These are phyloP conservation scores for Nemapogon koenigi DNA, from an alignment of 2,888 invertebrate species.

Conservation along the genomic window DNA sequence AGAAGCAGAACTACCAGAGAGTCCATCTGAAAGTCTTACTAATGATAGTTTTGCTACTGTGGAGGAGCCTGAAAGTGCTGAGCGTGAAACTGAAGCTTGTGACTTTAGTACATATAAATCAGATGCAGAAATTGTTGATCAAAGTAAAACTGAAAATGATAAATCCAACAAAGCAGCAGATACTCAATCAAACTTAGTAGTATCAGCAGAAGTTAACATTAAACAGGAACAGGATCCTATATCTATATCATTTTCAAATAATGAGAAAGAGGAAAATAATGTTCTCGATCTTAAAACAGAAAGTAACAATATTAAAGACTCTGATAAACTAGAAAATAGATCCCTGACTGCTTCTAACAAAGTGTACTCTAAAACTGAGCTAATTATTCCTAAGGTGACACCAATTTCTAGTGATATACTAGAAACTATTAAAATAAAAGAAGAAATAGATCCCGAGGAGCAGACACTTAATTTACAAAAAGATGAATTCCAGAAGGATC, in stretches of 20 bases:
- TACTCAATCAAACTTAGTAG: slow-evolving; percentile 36
- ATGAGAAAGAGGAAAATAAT: slow-evolving; percentile 46
- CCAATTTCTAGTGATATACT: slow-evolving; percentile 57
- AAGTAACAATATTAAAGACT: slow-evolving; percentile 17
- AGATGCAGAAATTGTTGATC: slow-evolving; percentile 45
- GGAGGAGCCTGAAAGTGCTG: slow-evolving; percentile 69
- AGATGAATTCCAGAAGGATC: slow-evolving; percentile 53
- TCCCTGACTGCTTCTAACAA: slow-evolving; percentile 29
- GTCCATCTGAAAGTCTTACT: slow-evolving; percentile 84
- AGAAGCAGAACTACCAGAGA: slow-evolving; percentile 71
- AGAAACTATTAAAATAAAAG: slow-evolving; percentile 59
- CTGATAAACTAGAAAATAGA: slow-evolving; percentile 37
- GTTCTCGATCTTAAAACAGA: slow-evolving; percentile 51
- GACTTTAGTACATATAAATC: slow-evolving; percentile 55
- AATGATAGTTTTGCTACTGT: slow-evolving; percentile 86
- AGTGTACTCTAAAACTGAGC: slow-evolving; percentile 64
- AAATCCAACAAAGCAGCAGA: slow-evolving; percentile 36
- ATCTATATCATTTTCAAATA: slow-evolving; percentile 28
- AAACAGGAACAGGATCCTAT: slow-evolving; percentile 48
- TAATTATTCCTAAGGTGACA: slow-evolving; percentile 67
- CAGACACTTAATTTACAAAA: slow-evolving; percentile 45
- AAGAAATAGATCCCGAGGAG: slow-evolving; percentile 56
- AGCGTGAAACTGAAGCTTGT: slow-evolving; percentile 52
- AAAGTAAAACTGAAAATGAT: slow-evolving; percentile 40
- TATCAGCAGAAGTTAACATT: slow-evolving; percentile 31